Base-by-base conservation (phyloP, 2,888 invertebrate genomes). In the Eupeodes latifasciatus region DNA sequence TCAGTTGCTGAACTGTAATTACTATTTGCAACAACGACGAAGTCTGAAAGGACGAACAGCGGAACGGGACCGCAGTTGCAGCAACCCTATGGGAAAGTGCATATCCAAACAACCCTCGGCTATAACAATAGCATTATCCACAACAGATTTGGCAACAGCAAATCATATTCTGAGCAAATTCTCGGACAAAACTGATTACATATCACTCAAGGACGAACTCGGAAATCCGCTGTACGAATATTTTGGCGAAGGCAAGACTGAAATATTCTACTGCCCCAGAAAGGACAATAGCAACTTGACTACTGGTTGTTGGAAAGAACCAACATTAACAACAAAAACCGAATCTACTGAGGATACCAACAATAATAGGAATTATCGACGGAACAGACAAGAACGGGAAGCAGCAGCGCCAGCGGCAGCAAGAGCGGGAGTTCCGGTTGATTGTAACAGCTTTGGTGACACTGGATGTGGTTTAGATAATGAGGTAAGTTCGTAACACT, bases 31-130 rank as follows among this genome's bases (percentile, higher is more conserved):
- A 27, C 62, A 82, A 72, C 49, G 67, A 69, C 77, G n/a, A 57
- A 72, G 19, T 47, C 53, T 9, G 55, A 40, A 1, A 55, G 9
- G n/a, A 47, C 59, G 57, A 6, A 72, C 2, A 27, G 81, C 71
- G 66, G 75, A 81, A 61, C 67, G 51, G 69, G 57, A 62, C 61
- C 74, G 81, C 75, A 81, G 79, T 69, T 75, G 72, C 87, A 74
- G 72, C 87, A 74, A 88, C 85, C 90, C 92, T 92, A 94, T 94
- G 94, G 94, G 93, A 91, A 93, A 93, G 93, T 94, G 94, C 91
- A 92, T 93, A 81, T 94, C 94, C 67, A 92, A 93, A 90, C 93
- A 93, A 91, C 91, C 93, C 74, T 91, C 92, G 90, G 89, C 91
- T 86, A 91, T 93, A 90, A 93, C 92, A 91, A 92, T 93, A 90